A percentile compares a stretch with the other conserved stretches of the same genome.
Evolutionary conservation across 2,888 invertebrate genomes (phyloP).

Genomic region (Meta bourneti): DNA sequence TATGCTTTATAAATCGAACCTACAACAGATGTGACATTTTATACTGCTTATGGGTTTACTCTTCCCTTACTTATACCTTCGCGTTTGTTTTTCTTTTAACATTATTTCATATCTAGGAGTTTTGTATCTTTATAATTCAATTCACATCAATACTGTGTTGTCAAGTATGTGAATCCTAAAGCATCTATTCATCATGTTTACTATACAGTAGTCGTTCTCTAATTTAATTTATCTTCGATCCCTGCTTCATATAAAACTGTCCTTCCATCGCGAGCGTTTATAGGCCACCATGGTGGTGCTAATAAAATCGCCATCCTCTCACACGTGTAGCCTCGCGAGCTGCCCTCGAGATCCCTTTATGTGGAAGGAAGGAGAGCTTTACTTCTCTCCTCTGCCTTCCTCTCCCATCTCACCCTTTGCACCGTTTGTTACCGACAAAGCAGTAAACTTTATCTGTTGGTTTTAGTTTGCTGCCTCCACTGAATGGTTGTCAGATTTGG

Average conservation of each 20-base stretch:
- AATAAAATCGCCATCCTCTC: conserved; percentile 61
- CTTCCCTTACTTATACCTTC: too few species aligned
- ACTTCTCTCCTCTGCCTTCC: neutral
- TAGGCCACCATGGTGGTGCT: conserved; percentile 36
- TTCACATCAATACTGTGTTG: too few species aligned
- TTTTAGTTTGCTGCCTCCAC: conserved; percentile 13
- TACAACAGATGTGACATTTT: too few species aligned
- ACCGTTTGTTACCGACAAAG: conserved; percentile 35
- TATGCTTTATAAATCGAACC: too few species aligned
- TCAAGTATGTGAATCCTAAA: too few species aligned
- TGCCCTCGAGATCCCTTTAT: conserved; percentile 5
- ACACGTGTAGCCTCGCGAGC: conserved; percentile 13
- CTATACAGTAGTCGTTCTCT: neutral
- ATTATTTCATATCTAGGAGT: too few species aligned
- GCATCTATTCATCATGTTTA: neutral
- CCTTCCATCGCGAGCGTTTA: conserved; percentile 56
- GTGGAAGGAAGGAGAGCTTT: conserved; percentile 20
- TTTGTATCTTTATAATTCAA: too few species aligned
- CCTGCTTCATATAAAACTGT: conserved; percentile 29
- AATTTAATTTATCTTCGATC: conserved; percentile 42
- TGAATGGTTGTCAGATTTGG: neutral
- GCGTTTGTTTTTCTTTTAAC: too few species aligned
- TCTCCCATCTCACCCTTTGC: neutral
- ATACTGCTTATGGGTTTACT: too few species aligned
- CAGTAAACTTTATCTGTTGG: conserved; percentile 63